phyloP scores from a whole-genome alignment of 2,797 vertebrate genomes.

The Myiotriccus ornatus region DNA sequence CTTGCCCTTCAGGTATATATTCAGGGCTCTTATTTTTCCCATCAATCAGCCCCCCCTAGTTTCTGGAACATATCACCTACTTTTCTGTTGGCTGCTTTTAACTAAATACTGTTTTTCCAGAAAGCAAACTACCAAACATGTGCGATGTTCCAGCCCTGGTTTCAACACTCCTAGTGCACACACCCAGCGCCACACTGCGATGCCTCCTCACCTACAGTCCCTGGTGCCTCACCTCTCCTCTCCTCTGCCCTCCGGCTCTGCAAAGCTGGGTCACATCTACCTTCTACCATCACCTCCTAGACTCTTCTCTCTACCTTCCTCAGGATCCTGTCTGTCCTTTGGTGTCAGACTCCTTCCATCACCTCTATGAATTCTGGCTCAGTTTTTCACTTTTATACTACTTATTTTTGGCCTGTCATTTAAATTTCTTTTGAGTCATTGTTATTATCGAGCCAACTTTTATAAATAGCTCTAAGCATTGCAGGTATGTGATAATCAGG shows the following conservation, averaged over 20 bases:
- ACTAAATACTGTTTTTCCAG: background rate
- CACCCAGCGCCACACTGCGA: background rate
- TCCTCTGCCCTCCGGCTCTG: background rate
- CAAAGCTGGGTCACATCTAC: background rate
- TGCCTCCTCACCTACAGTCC: background rate
- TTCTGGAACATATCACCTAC: background rate
- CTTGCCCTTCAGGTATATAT: background rate
- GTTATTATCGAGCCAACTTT: conserved; percentile 1
- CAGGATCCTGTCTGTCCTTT: background rate
- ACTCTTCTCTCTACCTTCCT: background rate
- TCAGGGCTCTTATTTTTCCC: background rate
- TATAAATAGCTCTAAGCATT: conserved; percentile 37
- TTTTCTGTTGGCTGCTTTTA: background rate
- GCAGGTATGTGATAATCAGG: conserved; percentile 41
- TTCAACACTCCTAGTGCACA: background rate
- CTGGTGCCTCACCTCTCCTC: background rate
- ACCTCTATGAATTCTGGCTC: background rate
- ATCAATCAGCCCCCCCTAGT: background rate
- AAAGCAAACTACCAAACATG: background rate
- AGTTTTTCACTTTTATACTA: background rate
- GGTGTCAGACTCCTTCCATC: background rate
- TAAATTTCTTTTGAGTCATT: conserved; percentile 41
- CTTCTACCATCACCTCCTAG: background rate
- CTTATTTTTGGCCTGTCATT: conserved; percentile 34
- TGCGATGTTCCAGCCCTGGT: background rate